phyloP scores from a whole-genome alignment of 2,888 invertebrate genomes.

The Sesia apiformis region DNA sequence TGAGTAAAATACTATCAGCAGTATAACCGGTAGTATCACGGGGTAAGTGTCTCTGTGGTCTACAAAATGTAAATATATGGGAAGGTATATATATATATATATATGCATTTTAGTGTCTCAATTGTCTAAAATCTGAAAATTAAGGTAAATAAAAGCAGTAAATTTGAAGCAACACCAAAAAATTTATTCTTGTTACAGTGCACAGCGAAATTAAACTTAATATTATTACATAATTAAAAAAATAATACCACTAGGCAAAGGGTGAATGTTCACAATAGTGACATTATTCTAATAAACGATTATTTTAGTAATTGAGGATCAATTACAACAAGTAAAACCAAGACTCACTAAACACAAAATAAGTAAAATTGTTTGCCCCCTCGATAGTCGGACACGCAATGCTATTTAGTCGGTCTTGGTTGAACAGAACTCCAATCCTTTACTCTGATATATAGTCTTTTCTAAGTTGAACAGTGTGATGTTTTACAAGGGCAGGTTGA shows the following conservation, averaged over 20 bases:
- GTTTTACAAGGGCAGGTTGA: slow-evolving; percentile 56
- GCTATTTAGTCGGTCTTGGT: slow-evolving; percentile 75
- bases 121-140: too few relatives aligned
- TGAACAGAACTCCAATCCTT: slow-evolving; percentile 73
- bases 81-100: too few relatives aligned
- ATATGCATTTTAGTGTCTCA: too few relatives aligned
- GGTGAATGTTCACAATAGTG: slow-evolving; percentile 19
- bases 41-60: too few relatives aligned
- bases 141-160: neutral
- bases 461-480: slow-evolving; percentile 73
- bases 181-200: slow-evolving; percentile 51
- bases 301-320: slow-evolving; percentile 22
- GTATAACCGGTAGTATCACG: too few relatives aligned
- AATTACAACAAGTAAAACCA: slow-evolving; percentile 65
- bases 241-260: slow-evolving; percentile 27
- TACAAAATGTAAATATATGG: too few relatives aligned
- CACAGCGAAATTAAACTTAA: slow-evolving; percentile 30
- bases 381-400: slow-evolving; percentile 38
- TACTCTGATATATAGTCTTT: slow-evolving; percentile 65
- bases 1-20: too few relatives aligned
- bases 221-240: slow-evolving; percentile 12
- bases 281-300: neutral
- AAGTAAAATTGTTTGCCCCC: slow-evolving; percentile 37
- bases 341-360: slow-evolving; percentile 74
- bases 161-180: slow-evolving; percentile 56